Conservation (phyloP, 2,888 invertebrate species). For the Andrena dorsata region DNA sequence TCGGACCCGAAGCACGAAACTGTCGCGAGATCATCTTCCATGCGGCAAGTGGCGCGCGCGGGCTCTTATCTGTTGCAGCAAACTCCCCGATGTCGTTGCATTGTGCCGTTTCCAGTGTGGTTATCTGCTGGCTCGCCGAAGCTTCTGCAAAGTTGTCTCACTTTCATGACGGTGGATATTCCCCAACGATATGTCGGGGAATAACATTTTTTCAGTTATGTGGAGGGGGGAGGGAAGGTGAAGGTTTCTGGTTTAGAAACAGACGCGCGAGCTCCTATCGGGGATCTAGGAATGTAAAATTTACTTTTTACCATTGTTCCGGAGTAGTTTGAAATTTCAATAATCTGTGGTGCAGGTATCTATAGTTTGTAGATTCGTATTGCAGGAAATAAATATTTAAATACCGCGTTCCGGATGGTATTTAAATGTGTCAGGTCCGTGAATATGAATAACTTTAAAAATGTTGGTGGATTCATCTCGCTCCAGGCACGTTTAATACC, state of each 20-base stretch:
- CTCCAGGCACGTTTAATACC: neutral
- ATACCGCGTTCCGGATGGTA: too few relatives aligned
- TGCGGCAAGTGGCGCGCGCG: neutral
- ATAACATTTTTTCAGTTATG: neutral
- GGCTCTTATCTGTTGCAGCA: slow-evolving; percentile 27
- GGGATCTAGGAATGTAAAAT: neutral
- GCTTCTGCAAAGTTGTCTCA: neutral
- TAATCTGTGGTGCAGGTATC: neutral
- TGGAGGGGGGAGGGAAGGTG: neutral
- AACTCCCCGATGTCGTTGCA: slow-evolving; percentile 5
- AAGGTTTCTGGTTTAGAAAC: slow-evolving; percentile 11
- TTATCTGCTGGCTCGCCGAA: neutral
- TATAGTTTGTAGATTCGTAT: too few relatives aligned
- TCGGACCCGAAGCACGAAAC: neutral
- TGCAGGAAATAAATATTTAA: too few relatives aligned
- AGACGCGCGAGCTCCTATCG: neutral
- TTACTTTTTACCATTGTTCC: neutral
- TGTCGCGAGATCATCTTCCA: neutral
- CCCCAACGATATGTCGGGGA: slow-evolving; percentile 9
- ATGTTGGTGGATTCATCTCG: neutral
- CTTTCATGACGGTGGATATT: neutral
- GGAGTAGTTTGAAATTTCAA: neutral
- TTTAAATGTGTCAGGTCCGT: neutral
- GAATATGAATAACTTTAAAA: neutral
- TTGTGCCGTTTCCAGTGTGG: neutral